These are phyloP conservation scores for Meandrina meandrites DNA, from an alignment of 92 coral and sea anemone species.

Conservation along the genomic window DNA sequence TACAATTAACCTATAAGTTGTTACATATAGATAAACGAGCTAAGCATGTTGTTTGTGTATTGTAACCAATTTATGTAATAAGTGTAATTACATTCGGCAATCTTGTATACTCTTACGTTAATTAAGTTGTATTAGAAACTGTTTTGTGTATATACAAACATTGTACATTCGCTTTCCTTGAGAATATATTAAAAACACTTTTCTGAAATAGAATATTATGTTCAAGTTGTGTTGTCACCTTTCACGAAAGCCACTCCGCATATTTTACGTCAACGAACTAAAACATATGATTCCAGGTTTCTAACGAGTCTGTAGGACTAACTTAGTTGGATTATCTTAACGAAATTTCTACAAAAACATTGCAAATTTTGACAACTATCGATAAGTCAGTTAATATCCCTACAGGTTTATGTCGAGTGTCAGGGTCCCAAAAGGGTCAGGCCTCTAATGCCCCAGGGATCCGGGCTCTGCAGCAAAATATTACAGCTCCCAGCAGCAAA, in stretches of 20 bases:
- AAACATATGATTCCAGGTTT: neutral
- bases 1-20: too few relatives aligned
- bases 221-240: neutral
- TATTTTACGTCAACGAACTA: neutral
- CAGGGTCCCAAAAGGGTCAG: too few relatives aligned
- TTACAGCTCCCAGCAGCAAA: too few relatives aligned
- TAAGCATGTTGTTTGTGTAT: neutral
- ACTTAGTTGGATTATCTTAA: neutral
- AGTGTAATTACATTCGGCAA: neutral
- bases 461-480: too few relatives aligned
- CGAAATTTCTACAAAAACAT: neutral
- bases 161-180: neutral
- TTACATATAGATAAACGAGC: neutral
- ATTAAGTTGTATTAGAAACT: neutral
- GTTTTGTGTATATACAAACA: neutral
- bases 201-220: constrained; percentile 3
- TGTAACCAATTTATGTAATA: neutral
- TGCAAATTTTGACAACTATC: neutral
- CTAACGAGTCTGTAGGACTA: neutral
- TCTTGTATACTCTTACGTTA: neutral
- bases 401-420: too few relatives aligned
- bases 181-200: constrained; percentile 19
- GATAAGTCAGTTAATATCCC: neutral
- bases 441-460: too few relatives aligned
- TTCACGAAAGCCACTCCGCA: neutral